Conservation (phyloP, 2,113 vertebrate species). For the Ailurus styani region DNA sequence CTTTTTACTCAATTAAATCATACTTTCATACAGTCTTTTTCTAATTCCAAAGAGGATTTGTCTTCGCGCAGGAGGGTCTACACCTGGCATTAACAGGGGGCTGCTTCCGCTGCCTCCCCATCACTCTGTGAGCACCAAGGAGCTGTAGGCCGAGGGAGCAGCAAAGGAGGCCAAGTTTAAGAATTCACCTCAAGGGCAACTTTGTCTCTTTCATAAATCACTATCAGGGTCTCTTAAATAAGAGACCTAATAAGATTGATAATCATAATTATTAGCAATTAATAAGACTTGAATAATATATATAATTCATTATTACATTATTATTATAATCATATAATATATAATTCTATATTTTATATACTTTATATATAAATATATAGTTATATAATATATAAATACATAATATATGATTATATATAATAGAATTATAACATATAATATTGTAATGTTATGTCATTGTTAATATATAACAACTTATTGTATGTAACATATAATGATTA, state of each 20-base stretch:
- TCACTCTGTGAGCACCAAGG: fast-evolving
- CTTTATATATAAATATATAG: too few species aligned
- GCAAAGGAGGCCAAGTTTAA: not conserved
- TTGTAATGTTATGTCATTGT: too few species aligned
- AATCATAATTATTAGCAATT: not conserved
- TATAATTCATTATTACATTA: too few species aligned
- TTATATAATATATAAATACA: too few species aligned
- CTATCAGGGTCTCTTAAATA: not conserved
- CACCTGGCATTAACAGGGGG: fast-evolving
- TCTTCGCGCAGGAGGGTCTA: not conserved
- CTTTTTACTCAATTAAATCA: not conserved
- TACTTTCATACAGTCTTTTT: not conserved
- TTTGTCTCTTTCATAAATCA: not conserved
- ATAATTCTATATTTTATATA: too few species aligned
- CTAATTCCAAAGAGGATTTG: not conserved
- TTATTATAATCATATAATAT: too few species aligned
- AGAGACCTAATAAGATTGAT: not conserved
- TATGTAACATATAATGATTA: too few species aligned
- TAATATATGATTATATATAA: too few species aligned
- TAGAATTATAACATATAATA: too few species aligned
- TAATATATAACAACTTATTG: too few species aligned
- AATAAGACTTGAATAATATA: not conserved
- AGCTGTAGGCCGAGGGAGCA: not conserved
- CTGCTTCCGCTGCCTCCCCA: not conserved
- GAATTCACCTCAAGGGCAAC: not conserved